Evolutionary conservation across 2,113 vertebrate species (phyloP).

Genomic region (Tyrannus savana): DNA sequence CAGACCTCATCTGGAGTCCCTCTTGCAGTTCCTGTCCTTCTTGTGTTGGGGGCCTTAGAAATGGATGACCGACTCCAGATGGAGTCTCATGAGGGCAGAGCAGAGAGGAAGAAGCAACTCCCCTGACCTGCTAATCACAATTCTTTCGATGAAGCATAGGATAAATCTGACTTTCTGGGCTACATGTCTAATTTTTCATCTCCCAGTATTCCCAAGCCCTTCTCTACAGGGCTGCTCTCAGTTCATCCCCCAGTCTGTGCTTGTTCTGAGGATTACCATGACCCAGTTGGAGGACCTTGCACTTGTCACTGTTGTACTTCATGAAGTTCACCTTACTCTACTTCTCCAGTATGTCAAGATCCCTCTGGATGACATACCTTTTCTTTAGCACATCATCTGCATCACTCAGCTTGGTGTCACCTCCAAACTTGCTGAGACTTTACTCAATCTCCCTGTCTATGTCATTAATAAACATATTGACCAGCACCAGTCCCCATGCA

Average conservation of each 20-base stretch:
- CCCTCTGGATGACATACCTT: background rate
- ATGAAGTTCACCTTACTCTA: background rate
- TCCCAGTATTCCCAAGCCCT: background rate
- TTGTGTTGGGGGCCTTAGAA: background rate
- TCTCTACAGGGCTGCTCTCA: background rate
- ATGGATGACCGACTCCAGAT: background rate
- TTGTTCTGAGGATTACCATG: background rate
- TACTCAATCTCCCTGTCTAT: background rate
- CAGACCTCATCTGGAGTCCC: background rate
- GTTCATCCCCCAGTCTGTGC: background rate
- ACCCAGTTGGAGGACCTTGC: background rate
- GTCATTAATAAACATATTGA: background rate
- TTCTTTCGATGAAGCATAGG: background rate
- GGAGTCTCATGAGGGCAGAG: background rate
- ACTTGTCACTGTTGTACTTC: background rate
- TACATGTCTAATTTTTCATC: background rate
- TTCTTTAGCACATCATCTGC: background rate
- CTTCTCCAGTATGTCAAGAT: background rate
- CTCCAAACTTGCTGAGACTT: background rate
- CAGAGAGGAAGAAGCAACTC: background rate
- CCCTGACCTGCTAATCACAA: background rate
- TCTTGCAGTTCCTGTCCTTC: background rate
- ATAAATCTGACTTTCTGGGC: background rate
- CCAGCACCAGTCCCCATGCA: background rate
- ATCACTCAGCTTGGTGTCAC: background rate